Conservation (phyloP, 2,797 vertebrate species). For the Labeo calbasu region DNA sequence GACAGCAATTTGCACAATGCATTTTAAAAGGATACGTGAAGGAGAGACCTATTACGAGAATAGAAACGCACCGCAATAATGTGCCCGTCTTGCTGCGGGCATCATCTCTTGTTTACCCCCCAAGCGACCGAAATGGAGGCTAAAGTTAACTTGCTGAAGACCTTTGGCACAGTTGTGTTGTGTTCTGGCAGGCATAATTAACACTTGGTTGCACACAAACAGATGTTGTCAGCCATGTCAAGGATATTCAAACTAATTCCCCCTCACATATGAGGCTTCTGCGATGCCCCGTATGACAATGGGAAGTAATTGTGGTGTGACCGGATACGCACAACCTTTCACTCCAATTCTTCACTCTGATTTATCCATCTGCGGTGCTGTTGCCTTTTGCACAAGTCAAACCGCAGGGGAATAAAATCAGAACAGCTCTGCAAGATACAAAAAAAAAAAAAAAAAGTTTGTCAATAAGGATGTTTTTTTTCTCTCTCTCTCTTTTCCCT, state of each 20-base stretch:
- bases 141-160: constrained; percentile 66
- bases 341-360: not conserved
- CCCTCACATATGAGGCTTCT: constrained; percentile 57
- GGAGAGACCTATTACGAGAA: constrained; percentile 57
- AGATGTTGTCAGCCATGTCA: constrained; percentile 73
- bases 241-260: constrained; percentile 60
- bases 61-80: constrained; percentile 67
- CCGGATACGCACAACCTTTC: constrained; percentile 2
- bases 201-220: constrained; percentile 66
- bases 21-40: constrained; percentile 62
- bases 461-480: too few species aligned
- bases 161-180: constrained; percentile 70
- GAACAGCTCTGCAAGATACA: not conserved
- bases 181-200: constrained; percentile 78
- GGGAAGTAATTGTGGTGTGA: constrained; percentile 9
- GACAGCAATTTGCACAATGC: constrained; percentile 59
- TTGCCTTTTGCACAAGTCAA: not conserved
- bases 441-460: too few species aligned
- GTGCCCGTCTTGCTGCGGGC: constrained; percentile 68
- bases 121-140: constrained; percentile 62
- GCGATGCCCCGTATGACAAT: not conserved
- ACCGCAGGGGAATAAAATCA: not conserved
- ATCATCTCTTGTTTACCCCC: constrained; percentile 76
- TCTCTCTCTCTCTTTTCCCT: not conserved
- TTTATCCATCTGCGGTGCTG: constrained; percentile 10